Evolutionary conservation across 2,888 invertebrate species (phyloP).

Genomic region (Caradrina clavipalpis): DNA sequence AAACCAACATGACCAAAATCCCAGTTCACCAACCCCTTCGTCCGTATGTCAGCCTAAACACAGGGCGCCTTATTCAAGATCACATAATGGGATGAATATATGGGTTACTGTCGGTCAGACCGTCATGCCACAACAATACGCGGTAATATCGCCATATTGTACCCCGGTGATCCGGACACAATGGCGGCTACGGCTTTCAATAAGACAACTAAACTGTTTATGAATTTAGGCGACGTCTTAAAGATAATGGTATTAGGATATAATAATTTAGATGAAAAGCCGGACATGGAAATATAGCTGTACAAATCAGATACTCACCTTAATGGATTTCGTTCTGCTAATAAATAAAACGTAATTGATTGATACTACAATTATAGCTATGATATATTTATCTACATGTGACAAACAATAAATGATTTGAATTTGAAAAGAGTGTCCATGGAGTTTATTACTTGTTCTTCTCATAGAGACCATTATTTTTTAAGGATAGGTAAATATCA

Average conservation of each 20-base stretch:
- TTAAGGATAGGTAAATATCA: no score
- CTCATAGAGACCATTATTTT: no score
- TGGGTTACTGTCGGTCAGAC: slow-evolving; percentile 87
- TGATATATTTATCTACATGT: no score
- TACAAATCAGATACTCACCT: not conserved
- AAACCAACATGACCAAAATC: not conserved
- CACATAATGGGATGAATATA: slow-evolving; percentile 87
- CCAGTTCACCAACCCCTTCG: not conserved
- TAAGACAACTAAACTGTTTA: slow-evolving; percentile 59
- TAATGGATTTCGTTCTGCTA: no score
- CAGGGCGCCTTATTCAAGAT: slow-evolving; percentile 82
- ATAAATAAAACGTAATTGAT: no score
- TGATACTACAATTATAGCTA: no score
- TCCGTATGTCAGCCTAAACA: slow-evolving; percentile 69
- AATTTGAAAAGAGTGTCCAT: no score
- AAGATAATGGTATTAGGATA: slow-evolving; percentile 27
- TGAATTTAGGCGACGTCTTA: slow-evolving; percentile 49
- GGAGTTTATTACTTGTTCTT: no score
- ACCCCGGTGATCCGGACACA: slow-evolving; percentile 76
- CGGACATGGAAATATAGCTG: not conserved
- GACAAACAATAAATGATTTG: no score
- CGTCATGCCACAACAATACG: slow-evolving; percentile 82
- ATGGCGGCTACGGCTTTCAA: slow-evolving; percentile 71
- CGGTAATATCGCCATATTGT: slow-evolving; percentile 77
- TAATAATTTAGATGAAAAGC: slow-evolving; percentile 11